Conservation (phyloP, 2,888 invertebrate species). For the Zygothrica quintamaculata region DNA sequence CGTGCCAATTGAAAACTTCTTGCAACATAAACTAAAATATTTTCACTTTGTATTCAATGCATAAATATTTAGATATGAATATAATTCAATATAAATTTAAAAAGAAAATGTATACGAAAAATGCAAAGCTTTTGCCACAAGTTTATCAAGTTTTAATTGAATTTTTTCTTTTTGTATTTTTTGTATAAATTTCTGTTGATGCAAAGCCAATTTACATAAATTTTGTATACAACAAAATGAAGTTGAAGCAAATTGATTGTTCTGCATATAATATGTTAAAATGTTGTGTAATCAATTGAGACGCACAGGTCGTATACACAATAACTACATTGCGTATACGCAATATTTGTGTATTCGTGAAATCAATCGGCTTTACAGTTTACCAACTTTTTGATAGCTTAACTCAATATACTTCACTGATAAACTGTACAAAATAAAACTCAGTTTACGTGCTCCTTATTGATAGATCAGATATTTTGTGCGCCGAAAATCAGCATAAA, state of each 20-base stretch:
- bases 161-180: conserved; percentile 11
- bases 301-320: conserved; percentile 49
- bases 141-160: conserved; percentile 15
- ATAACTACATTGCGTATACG: conserved; percentile 58
- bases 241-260: no score
- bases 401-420: conserved; percentile 68
- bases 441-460: conserved; percentile 28
- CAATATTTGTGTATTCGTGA: conserved; percentile 33
- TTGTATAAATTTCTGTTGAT: conserved; percentile 16
- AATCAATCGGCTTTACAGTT: conserved; percentile 26
- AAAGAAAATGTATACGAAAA: not conserved
- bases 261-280: conserved; percentile 36
- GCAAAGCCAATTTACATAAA: conserved; percentile 39
- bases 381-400: conserved; percentile 39
- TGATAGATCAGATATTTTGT: conserved; percentile 33
- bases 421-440: conserved; percentile 52
- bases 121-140: not conserved
- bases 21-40: not conserved
- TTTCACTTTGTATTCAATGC: not conserved
- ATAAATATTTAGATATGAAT: not conserved
- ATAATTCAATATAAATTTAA: not conserved
- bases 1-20: not conserved
- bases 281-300: conserved; percentile 49
- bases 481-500: conserved; percentile 60
- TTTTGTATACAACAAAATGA: conserved; percentile 15